Evolutionary conservation across 30 jellyfish, hydroid and myxozoan species (phyloP), one percentile per base, ranked within the genome.

Genomic region (Turritopsis dohrnii): DNA sequence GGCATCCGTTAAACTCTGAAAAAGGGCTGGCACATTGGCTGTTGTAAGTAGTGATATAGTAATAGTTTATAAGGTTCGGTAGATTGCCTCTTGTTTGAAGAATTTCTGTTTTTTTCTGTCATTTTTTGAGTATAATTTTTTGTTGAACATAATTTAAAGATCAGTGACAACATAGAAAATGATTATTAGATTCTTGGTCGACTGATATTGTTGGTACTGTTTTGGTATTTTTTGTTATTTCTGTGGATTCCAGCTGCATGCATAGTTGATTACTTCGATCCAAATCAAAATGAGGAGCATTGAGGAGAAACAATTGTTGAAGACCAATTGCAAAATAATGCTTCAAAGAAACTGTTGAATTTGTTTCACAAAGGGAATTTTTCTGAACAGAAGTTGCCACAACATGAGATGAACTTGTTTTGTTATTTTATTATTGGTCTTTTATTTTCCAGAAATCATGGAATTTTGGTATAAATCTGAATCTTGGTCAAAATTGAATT

Each of bases 181-280:
- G 87, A 80, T 92, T 41, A 92, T 92, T 24, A 83, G 73, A 21
- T 92, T 92, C 75, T 83, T 92, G 98, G 85, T n/a, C 84, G 79
- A 95, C 89, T 66, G 87, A 92, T 60, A 87, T 92, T 54, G 98
- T 92, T 25, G 96, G 96, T 31, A 87, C 96, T 0, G 71, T 92
- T 27, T 28, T 92, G 54, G 86, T 86, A 21, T 87, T 92, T n/a
- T 80, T 92, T 95, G 9, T 52, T 92, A 76, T 24, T 92, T 79
- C 53, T 92, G 24, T 92, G 98, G 98, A 79, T 88, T 17, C 98
- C 98, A 9, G 93, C 92, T 52, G 89, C 94, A 71, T 92, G 98
- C 54, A 79, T 92, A 27, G 96, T 92, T 54, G 84, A 84, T 52
- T 74, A 65, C 24, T 65, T 80, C 16, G 87, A 80, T 65, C 24